Evolutionary conservation across 2,888 invertebrate species (phyloP), one percentile per base, ranked within the genome.

Genomic region (Hedya salicella): DNA sequence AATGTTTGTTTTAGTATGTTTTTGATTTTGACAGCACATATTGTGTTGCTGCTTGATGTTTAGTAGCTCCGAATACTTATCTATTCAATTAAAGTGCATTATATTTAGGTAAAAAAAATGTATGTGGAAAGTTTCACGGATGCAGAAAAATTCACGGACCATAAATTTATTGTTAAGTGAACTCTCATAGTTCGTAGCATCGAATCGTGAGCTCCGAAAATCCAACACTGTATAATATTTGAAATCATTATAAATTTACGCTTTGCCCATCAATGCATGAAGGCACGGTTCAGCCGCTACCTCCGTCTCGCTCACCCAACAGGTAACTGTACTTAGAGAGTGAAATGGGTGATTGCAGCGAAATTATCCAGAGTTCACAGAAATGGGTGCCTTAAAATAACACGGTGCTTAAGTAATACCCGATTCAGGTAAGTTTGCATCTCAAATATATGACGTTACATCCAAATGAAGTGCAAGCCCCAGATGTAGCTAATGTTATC

Each of bases 241-340:
- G 13, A 30, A 50, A 19, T 52, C 17, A 30, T 52, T 25, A 17
- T 19, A 42, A 62, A 19, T 52, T 44, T 52, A 64, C 44, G 50
- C 21, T 36, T 9, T 36, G 14, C 19, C 64, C 44, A 50, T 25
- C 36, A 52, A 42, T 59, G 64, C 64, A 44, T 13, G 36, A 54
- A 36, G n/a, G n/a, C n/a, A 52, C 36, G 17, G 65, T 70, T 19
- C 46, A 16, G 36, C 30, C 16, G n/a, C 4, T 42, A 16, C 1
- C 40, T 6, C 60, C 30, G 21, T 64, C 64, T 59, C 57, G 14
- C 13, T 64, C 57, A 14, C 13, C 11, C 50, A 59, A 25, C 50
- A 32, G 16, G 30, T 61, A 52, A 50, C 42, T 61, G 49, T 32
- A 42, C 30, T 49, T 40, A 52, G 52, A 19, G 32, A 61, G 61